phyloP scores from a whole-genome alignment of 2,797 vertebrate genomes.

The Sebastes diploproa region DNA sequence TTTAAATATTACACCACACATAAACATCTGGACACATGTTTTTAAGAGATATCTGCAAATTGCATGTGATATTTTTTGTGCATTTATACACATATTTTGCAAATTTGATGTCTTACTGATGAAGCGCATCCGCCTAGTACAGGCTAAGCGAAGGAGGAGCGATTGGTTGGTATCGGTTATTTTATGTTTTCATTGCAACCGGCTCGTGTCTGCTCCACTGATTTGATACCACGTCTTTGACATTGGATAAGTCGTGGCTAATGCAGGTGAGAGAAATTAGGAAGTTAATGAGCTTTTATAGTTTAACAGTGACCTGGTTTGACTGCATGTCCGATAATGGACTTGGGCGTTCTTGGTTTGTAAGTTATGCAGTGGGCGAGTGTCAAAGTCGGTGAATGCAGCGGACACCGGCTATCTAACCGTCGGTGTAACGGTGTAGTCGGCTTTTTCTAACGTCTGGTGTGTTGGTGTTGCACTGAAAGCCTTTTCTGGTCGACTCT shows the following conservation, averaged over 20 bases:
- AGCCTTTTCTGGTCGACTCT: slow-evolving; percentile 9
- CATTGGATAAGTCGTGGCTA: not conserved
- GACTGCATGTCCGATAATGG: slow-evolving; percentile 57
- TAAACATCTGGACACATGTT: fast-evolving
- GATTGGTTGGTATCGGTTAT: slow-evolving; percentile 29
- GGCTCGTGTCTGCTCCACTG: slow-evolving; percentile 1
- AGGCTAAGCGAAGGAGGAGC: slow-evolving; percentile 37
- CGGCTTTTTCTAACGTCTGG: not conserved
- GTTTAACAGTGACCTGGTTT: not conserved
- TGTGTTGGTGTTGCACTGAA: not conserved
- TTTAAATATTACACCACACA: fast-evolving
- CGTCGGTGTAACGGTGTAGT: not conserved
- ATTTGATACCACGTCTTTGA: slow-evolving; percentile 1
- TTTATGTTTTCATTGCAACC: slow-evolving; percentile 34
- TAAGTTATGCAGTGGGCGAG: slow-evolving; percentile 33
- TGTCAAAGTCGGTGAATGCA: slow-evolving; percentile 34
- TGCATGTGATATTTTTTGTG: not conserved
- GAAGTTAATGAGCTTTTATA: not conserved
- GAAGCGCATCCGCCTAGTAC: slow-evolving; percentile 19
- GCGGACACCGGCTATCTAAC: not conserved
- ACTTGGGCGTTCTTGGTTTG: slow-evolving; percentile 32
- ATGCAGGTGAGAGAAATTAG: not conserved
- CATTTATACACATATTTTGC: not conserved
- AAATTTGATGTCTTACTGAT: slow-evolving; percentile 25
- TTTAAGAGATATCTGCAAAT: not conserved